These are phyloP conservation scores for Dendropsophus ebraccatus DNA, from an alignment of 2,113 vertebrate species.

Conservation along the genomic window DNA sequence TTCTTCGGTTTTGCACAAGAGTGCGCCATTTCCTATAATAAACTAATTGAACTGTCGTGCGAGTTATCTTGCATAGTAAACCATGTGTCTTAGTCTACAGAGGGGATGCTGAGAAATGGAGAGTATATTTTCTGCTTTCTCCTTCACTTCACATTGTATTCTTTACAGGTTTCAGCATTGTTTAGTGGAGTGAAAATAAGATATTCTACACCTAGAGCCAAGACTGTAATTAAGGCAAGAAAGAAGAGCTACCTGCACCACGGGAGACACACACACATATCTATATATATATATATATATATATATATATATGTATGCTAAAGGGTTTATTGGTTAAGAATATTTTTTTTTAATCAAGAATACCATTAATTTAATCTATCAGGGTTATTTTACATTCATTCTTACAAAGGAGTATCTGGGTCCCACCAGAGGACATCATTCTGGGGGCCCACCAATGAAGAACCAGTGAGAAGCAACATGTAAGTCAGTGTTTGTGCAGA, in stretches of 20 bases:
- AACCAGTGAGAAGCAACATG: no score
- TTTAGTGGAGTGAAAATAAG: constrained; percentile 31
- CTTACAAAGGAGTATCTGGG: no score
- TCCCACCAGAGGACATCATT: no score
- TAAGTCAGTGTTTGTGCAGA: no score
- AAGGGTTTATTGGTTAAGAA: no score
- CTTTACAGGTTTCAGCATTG: constrained; percentile 19
- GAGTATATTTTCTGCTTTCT: constrained; percentile 7
- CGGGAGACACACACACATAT: not conserved
- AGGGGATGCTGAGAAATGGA: not conserved
- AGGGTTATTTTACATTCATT: no score
- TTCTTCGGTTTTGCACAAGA: not conserved
- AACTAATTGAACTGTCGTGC: not conserved
- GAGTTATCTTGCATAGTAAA: constrained; percentile 5
- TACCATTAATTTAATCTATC: no score
- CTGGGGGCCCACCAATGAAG: no score
- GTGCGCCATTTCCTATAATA: not conserved
- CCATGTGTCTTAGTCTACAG: not conserved
- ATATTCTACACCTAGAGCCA: not conserved
- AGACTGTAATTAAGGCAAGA: constrained; percentile 13
- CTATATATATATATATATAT: no score
- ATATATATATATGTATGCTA: no score
- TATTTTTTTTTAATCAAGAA: no score
- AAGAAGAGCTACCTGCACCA: not conserved
- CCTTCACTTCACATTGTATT: constrained; percentile 7